Evolutionary conservation across 2,888 invertebrate genomes (phyloP).

Genomic region (Nysson spinosus): DNA sequence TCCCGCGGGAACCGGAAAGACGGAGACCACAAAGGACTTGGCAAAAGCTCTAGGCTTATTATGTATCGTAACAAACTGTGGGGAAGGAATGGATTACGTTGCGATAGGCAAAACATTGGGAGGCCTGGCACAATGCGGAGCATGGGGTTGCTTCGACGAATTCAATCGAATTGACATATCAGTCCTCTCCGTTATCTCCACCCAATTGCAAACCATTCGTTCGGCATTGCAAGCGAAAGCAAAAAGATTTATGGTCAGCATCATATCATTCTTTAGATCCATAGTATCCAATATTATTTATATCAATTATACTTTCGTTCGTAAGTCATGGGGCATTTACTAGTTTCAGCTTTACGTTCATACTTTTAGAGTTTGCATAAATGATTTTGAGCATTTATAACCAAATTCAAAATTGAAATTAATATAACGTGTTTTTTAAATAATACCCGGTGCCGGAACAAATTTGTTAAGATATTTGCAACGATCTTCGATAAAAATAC

Average conservation of each 20-base stretch:
- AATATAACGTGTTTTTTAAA: too few species aligned
- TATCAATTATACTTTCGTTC: not conserved
- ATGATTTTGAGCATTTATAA: too few species aligned
- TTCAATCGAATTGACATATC: slow-evolving; percentile 96
- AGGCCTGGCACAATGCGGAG: slow-evolving; percentile 90
- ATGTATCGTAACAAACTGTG: slow-evolving; percentile 94
- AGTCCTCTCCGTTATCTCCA: slow-evolving; percentile 94
- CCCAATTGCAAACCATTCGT: slow-evolving; percentile 92
- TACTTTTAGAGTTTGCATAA: too few species aligned
- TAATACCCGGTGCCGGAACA: too few species aligned
- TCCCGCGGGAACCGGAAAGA: slow-evolving; percentile 91
- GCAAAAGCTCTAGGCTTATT: slow-evolving; percentile 92
- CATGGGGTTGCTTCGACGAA: slow-evolving; percentile 98
- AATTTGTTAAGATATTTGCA: too few species aligned
- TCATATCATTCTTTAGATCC: too few species aligned
- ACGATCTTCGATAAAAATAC: too few species aligned
- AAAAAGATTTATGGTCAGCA: slow-evolving; percentile 87
- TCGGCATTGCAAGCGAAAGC: slow-evolving; percentile 88
- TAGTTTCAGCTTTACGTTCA: too few species aligned
- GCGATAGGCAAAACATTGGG: slow-evolving; percentile 88
- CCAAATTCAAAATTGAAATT: too few species aligned
- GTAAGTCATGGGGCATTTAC: too few species aligned
- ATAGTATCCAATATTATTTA: not conserved
- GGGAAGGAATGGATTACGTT: slow-evolving; percentile 94
- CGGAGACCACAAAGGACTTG: slow-evolving; percentile 94